A percentile compares a stretch with the other conserved stretches of the same genome.
phyloP scores from a whole-genome alignment of 1,140 invertebrate species.

The Drosophila repleta region DNA sequence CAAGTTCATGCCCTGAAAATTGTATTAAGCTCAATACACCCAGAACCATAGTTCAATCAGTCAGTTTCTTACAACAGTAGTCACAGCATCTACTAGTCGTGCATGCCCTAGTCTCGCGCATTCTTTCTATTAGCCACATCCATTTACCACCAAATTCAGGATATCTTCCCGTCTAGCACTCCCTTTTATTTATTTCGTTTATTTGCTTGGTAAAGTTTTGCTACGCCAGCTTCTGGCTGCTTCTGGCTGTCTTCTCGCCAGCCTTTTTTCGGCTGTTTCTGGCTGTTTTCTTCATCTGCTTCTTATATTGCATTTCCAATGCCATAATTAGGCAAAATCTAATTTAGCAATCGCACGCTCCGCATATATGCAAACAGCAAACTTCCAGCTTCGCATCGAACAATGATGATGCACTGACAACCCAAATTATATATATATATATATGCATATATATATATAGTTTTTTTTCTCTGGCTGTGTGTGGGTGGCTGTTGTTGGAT shows the following conservation, averaged over 20 bases:
- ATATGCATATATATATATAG: too few relatives aligned
- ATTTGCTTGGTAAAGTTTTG: conserved; percentile 48
- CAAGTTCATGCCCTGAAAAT: too few relatives aligned
- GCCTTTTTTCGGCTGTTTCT: conserved; percentile 22
- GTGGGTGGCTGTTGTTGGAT: conserved; percentile 13
- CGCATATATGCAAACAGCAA: conserved; percentile 45
- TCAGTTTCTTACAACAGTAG: too few relatives aligned
- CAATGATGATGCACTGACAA: conserved; percentile 48
- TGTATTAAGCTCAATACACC: too few relatives aligned
- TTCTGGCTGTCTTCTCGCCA: conserved; percentile 10
- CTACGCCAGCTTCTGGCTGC: conserved; percentile 30
- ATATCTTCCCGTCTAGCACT: too few relatives aligned
- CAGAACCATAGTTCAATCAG: too few relatives aligned
- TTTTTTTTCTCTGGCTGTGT: neutral
- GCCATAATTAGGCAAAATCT: conserved; percentile 76
- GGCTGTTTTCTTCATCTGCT: conserved; percentile 27
- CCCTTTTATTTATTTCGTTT: conserved; percentile 44
- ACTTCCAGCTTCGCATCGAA: conserved; percentile 10
- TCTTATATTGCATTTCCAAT: conserved; percentile 54
- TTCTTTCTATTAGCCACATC: too few relatives aligned
- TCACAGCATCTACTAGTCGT: too few relatives aligned
- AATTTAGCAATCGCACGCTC: conserved; percentile 68
- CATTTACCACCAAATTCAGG: too few relatives aligned
- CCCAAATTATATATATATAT: neutral
- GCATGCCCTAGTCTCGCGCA: too few relatives aligned